A percentile compares a stretch with the other conserved stretches of the same genome.
Evolutionary conservation across 2,888 invertebrate species (phyloP).

Genomic region (Andrena trimmerana): DNA sequence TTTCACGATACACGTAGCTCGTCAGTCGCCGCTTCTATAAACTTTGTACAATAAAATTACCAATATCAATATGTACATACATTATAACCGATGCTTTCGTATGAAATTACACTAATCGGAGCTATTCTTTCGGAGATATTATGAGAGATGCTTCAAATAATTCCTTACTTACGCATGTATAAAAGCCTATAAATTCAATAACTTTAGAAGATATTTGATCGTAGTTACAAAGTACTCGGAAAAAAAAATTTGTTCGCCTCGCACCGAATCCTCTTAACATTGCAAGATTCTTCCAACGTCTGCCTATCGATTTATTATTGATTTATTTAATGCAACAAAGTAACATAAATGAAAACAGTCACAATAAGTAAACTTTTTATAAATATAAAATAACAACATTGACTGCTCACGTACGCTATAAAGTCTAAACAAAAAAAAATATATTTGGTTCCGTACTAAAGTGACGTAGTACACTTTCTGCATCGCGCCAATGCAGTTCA

Average conservation of each 20-base stretch:
- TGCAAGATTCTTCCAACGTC: neutral
- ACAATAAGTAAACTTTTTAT: constrained; percentile 24
- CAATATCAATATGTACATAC: constrained; percentile 62
- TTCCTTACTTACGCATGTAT: constrained; percentile 20
- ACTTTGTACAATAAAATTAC: constrained; percentile 63
- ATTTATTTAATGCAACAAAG: constrained; percentile 14
- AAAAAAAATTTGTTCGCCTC: neutral
- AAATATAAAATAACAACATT: constrained; percentile 47
- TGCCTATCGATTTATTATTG: constrained; percentile 4
- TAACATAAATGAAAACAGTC: constrained; percentile 19
- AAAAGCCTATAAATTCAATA: constrained; percentile 34
- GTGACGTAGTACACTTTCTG: constrained; percentile 20
- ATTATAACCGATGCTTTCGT: constrained; percentile 37
- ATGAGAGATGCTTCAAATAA: constrained; percentile 30
- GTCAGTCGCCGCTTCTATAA: constrained; percentile 41
- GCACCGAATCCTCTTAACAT: constrained; percentile 11
- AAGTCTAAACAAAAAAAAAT: constrained; percentile 33
- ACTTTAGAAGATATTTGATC: constrained; percentile 7
- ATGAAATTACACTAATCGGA: constrained; percentile 42
- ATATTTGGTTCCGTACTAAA: constrained; percentile 37
- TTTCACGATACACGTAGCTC: constrained; percentile 44
- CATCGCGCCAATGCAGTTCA: constrained; percentile 23
- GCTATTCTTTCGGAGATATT: constrained; percentile 1
- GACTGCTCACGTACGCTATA: constrained; percentile 19
- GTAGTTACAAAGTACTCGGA: neutral